These are phyloP conservation scores for Patagioenas fasciata DNA, from an alignment of 2,113 vertebrate genomes.

Conservation along the genomic window DNA sequence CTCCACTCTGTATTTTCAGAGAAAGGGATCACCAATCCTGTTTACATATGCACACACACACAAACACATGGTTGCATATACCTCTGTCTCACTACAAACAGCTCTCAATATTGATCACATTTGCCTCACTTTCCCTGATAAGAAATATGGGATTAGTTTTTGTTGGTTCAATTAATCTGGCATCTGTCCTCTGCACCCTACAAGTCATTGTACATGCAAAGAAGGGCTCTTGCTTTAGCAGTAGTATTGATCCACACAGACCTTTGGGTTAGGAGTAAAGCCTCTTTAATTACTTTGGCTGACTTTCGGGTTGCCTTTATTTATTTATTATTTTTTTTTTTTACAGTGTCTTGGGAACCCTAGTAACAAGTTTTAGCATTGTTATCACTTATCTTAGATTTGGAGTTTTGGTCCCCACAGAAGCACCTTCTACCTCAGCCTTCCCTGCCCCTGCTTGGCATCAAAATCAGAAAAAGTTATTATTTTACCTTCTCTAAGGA, in stretches of 20 bases:
- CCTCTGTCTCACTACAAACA: background rate
- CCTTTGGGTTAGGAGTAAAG: conserved; percentile 53
- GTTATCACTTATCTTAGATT: conserved; percentile 77
- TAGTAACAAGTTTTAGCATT: conserved; percentile 40
- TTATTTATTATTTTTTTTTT: background rate
- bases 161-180: conserved; percentile 22
- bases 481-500: conserved; percentile 54
- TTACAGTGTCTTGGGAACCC: conserved; percentile 27
- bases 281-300: conserved; percentile 73
- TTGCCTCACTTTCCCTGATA: background rate
- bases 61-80: accelerated
- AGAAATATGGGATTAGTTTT: conserved; percentile 3
- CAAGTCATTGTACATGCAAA: conserved; percentile 42
- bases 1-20: background rate
- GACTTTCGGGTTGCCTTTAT: background rate
- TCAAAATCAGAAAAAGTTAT: conserved; percentile 59
- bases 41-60: background rate
- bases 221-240: conserved; percentile 1
- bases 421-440: background rate
- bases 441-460: conserved; percentile 10
- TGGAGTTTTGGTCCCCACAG: conserved; percentile 71
- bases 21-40: background rate
- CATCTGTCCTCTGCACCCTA: conserved; percentile 1
- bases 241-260: conserved; percentile 43
- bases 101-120: background rate